Conservation (phyloP, 1,140 invertebrate species). For the Meloidogyne chitwoodi region DNA sequence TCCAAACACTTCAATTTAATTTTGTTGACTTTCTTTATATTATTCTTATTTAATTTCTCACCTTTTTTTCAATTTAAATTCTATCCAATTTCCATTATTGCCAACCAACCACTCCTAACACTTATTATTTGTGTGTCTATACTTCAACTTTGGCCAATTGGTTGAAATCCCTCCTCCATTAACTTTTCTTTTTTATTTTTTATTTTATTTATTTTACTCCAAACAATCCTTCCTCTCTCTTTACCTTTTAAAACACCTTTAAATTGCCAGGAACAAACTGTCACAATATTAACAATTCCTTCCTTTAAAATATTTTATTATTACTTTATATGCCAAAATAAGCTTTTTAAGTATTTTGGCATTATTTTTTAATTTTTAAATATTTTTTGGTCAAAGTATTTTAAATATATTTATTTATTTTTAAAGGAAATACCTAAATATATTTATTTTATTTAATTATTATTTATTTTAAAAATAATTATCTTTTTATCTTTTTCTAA, state of each 20-base stretch:
- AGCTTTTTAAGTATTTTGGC: not conserved
- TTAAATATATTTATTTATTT: no score
- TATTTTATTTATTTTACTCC: no score
- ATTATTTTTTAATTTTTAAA: not conserved
- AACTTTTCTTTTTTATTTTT: not conserved
- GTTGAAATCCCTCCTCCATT: not conserved
- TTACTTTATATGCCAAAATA: not conserved
- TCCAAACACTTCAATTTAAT: not conserved
- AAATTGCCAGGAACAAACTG: not conserved
- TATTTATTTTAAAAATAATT: no score
- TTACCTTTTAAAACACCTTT: not conserved
- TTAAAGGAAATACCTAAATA: no score
- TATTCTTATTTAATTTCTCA: not conserved
- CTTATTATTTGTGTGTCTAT: not conserved
- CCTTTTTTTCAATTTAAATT: not conserved
- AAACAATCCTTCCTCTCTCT: not conserved
- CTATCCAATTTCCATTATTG: not conserved
- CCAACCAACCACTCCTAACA: no score
- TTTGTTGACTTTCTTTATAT: not conserved
- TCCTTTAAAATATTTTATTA: not conserved
- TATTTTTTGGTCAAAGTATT: not conserved
- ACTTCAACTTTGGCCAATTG: not conserved
- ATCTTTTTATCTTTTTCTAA: no score
- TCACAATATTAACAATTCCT: not conserved
- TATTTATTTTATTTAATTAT: no score